These are phyloP conservation scores for Deilephila porcellus DNA, from an alignment of 2,888 invertebrate genomes.

Conservation along the genomic window DNA sequence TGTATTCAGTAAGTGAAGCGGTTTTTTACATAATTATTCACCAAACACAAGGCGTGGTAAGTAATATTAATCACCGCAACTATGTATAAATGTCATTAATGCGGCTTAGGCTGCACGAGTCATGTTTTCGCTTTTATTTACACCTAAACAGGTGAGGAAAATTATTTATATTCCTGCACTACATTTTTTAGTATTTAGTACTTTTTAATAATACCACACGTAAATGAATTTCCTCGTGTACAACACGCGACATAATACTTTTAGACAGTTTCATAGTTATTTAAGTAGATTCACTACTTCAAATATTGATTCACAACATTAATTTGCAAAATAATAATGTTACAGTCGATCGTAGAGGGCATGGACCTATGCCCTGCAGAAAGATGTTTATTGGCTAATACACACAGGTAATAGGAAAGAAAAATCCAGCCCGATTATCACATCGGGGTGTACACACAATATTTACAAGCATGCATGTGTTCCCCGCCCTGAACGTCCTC, in stretches of 20 bases:
- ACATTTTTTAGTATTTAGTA: not conserved
- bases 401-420: too few species aligned
- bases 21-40: slow-evolving; percentile 6
- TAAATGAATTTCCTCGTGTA: slow-evolving; percentile 2
- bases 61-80: not conserved
- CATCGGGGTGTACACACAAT: not conserved
- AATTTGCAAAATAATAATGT: too few species aligned
- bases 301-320: too few species aligned
- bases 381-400: too few species aligned
- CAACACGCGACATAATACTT: too few species aligned
- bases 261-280: too few species aligned
- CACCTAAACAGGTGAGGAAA: not conserved
- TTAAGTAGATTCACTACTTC: too few species aligned
- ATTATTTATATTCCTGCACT: not conserved
- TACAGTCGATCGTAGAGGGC: too few species aligned
- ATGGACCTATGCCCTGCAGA: too few species aligned
- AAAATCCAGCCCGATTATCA: too few species aligned
- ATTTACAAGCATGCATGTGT: slow-evolving; percentile 10
- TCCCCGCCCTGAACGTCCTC: slow-evolving; percentile 38
- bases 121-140: not conserved
- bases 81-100: not conserved
- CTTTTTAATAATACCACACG: not conserved
- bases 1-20: not conserved
- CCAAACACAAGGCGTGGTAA: not conserved
- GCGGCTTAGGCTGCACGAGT: too few species aligned